Percentiles rank a stretch among this genome's conserved stretches.
Evolutionary conservation across 2,113 vertebrate genomes (phyloP).

Genomic region (Myanophis thanlyinensis): DNA sequence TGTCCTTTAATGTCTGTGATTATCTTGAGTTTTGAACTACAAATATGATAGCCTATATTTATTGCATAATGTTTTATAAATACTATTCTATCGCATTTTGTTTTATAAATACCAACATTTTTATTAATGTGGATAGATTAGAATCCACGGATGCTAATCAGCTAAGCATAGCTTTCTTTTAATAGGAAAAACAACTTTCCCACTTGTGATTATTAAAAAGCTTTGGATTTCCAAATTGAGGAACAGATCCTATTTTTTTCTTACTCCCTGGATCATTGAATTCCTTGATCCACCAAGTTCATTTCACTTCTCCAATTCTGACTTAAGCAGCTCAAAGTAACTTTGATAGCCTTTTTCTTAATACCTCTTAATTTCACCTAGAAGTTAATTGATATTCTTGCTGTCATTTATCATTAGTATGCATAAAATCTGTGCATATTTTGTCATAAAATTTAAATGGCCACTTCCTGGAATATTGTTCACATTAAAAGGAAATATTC

Average conservation of each 20-base stretch:
- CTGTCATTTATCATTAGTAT: neutral
- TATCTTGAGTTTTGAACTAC: neutral
- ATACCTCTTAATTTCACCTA: fast-evolving
- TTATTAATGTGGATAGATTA: neutral
- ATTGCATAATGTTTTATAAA: neutral
- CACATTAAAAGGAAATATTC: neutral
- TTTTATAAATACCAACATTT: neutral
- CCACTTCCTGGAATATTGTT: neutral
- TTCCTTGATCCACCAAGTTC: neutral
- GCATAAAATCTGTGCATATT: fast-evolving
- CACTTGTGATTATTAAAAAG: neutral
- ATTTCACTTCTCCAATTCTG: neutral
- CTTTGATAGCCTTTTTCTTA: neutral
- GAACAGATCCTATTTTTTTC: neutral
- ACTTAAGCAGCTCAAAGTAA: neutral
- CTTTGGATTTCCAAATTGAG: neutral
- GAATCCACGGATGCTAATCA: neutral
- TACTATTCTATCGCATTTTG: no score
- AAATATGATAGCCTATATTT: neutral
- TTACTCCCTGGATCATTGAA: neutral
- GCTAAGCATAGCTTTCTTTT: neutral
- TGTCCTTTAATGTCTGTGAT: neutral
- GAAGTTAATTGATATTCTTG: neutral
- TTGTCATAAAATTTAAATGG: neutral
- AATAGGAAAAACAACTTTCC: neutral